Evolutionary conservation across 2,888 invertebrate species (phyloP).

Genomic region (Cremastobaeus sp.): DNA sequence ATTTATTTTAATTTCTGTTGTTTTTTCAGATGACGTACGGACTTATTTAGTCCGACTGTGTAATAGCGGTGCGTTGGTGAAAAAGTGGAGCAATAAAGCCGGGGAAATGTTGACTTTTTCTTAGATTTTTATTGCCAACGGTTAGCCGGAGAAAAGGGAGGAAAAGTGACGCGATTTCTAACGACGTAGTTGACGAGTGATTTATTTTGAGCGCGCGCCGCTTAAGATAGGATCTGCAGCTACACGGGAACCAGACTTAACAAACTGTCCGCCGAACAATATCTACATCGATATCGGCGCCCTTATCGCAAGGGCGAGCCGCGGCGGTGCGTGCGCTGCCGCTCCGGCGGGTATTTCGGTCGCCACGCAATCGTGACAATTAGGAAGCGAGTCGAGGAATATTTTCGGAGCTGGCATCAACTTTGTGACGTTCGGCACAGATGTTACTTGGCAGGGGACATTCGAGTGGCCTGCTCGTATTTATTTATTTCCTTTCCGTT

Average conservation of each 20-base stretch:
- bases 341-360: slow-evolving; percentile 10
- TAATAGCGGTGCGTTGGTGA: slow-evolving; percentile 13
- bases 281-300: slow-evolving; percentile 17
- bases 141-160: slow-evolving; percentile 12
- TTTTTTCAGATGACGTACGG: slow-evolving; percentile 13
- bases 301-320: no score
- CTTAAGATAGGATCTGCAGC: slow-evolving; percentile 2
- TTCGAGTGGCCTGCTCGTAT: slow-evolving; percentile 46
- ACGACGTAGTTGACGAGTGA: slow-evolving; percentile 12
- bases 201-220: slow-evolving; percentile 12
- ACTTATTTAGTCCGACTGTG: slow-evolving; percentile 11
- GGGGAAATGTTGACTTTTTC: slow-evolving; percentile 32
- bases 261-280: slow-evolving; percentile 21
- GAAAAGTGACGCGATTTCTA: background rate
- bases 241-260: slow-evolving; percentile 20
- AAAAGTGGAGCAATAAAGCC: slow-evolving; percentile 42
- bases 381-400: slow-evolving; percentile 32
- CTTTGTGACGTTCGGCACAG: slow-evolving; percentile 36
- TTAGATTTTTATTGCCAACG: slow-evolving; percentile 22
- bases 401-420: no score
- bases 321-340: no score
- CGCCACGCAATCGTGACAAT: slow-evolving; percentile 12
- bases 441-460: slow-evolving; percentile 60
- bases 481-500: slow-evolving; percentile 53
- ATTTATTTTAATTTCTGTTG: slow-evolving; percentile 51